phyloP scores from a whole-genome alignment of 2,113 vertebrate species.

The Stigmatopora nigra region DNA sequence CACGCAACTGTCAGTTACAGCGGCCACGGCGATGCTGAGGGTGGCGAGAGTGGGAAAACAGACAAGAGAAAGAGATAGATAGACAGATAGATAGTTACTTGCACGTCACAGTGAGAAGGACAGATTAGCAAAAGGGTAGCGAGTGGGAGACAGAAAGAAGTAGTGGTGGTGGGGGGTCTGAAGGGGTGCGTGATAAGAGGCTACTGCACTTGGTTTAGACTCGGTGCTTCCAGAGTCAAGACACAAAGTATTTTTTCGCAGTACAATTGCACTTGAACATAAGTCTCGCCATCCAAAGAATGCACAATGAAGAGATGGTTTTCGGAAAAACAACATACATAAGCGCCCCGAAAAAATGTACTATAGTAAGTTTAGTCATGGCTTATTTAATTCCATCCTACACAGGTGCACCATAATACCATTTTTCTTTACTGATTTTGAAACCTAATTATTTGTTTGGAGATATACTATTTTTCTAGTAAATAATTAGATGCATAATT shows the following conservation, averaged over 20 bases:
- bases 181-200: background rate
- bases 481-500: too few species aligned
- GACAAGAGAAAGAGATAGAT: background rate
- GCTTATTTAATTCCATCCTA: too few species aligned
- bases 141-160: slow-evolving; percentile 54
- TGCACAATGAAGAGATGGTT: too few species aligned
- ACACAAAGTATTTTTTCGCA: background rate
- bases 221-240: background rate
- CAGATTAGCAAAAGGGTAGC: slow-evolving; percentile 41
- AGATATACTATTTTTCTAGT: too few species aligned
- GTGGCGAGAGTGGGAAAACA: slow-evolving; percentile 52
- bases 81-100: slow-evolving; percentile 62
- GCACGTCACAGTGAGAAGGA: slow-evolving; percentile 49
- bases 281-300: too few species aligned
- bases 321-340: too few species aligned
- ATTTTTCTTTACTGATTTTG: too few species aligned
- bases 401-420: too few species aligned
- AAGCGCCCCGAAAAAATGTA: too few species aligned
- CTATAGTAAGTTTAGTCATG: too few species aligned
- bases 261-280: too few species aligned
- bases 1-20: slow-evolving; percentile 73
- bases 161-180: slow-evolving; percentile 29
- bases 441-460: too few species aligned
- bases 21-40: slow-evolving; percentile 69
- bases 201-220: background rate